A percentile compares a stretch with the other conserved stretches of the same genome.
phyloP scores from a whole-genome alignment of 2,888 invertebrate species.

The Clunio marinus region DNA sequence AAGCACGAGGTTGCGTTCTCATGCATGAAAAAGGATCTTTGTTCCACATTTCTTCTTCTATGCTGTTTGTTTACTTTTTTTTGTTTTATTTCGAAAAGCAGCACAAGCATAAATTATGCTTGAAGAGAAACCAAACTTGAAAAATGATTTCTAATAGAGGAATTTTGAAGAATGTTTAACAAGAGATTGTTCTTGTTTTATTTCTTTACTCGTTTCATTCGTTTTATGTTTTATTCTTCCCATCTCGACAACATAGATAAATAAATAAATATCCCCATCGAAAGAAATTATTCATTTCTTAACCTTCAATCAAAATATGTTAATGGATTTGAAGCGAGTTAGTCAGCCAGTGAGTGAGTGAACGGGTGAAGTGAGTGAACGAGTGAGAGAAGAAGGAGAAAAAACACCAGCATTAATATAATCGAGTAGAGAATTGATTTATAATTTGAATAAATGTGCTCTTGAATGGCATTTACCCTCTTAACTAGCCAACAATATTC shows the following conservation, averaged over 20 bases:
- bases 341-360: no score
- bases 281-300: not conserved
- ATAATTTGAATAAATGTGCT: not conserved
- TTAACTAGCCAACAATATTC: not conserved
- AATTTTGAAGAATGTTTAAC: slow-evolving; percentile 10
- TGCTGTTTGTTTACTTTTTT: not conserved
- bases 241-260: not conserved
- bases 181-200: slow-evolving; percentile 3
- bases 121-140: not conserved
- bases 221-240: not conserved
- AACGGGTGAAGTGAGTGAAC: not conserved
- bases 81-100: no score
- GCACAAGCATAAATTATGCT: not conserved
- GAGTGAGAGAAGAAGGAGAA: not conserved
- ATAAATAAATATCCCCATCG: slow-evolving; percentile 3
- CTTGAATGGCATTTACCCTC: not conserved
- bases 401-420: not conserved
- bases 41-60: slow-evolving; percentile 5
- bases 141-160: not conserved
- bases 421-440: not conserved
- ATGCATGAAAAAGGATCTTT: slow-evolving; percentile 22
- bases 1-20: not conserved
- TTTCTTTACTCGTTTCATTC: not conserved
- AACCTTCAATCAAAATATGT: slow-evolving; percentile 28
- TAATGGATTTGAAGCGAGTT: slow-evolving; percentile 15